phyloP scores from a whole-genome alignment of 2,888 invertebrate species.

The Pachliopta kotzebuea region DNA sequence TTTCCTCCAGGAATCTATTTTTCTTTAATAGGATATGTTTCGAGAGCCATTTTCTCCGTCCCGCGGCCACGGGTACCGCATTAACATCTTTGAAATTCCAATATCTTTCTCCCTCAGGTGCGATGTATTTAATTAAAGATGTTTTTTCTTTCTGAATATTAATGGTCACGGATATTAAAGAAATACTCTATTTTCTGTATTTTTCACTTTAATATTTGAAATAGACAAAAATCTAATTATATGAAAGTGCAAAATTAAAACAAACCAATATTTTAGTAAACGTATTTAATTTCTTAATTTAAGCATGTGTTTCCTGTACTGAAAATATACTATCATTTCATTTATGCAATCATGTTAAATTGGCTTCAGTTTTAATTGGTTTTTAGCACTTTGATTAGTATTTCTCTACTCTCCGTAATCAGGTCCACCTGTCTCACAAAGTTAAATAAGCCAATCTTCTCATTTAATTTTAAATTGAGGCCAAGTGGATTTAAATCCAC shows the following conservation, averaged over 20 bases:
- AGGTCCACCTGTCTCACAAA: constrained; percentile 13
- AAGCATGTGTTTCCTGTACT: constrained; percentile 46
- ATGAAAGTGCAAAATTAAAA: too few relatives aligned
- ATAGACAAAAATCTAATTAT: too few relatives aligned
- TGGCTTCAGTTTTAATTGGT: constrained; percentile 61
- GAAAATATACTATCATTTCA: constrained; percentile 41
- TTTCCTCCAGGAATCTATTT: constrained; percentile 71
- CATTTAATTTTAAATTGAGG: constrained; percentile 20
- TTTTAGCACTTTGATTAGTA: constrained; percentile 60
- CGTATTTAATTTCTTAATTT: constrained; percentile 38
- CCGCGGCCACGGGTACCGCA: constrained; percentile 42
- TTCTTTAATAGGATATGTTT: constrained; percentile 73
- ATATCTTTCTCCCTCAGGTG: constrained; percentile 47
- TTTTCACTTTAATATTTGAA: too few relatives aligned
- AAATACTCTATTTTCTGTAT: too few relatives aligned
- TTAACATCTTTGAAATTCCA: constrained; percentile 59
- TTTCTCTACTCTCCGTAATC: constrained; percentile 41
- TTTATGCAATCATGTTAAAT: constrained; percentile 50
- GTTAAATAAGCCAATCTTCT: constrained; percentile 18
- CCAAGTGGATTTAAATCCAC: constrained; percentile 38
- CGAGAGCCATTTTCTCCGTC: constrained; percentile 51
- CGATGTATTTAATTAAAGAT: constrained; percentile 15
- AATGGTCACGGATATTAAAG: too few relatives aligned
- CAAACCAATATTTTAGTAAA: too few relatives aligned
- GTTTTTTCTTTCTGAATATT: too few relatives aligned